Evolutionary conservation across 2,888 invertebrate species (phyloP).

Genomic region (Chymomyza fuscimana): DNA sequence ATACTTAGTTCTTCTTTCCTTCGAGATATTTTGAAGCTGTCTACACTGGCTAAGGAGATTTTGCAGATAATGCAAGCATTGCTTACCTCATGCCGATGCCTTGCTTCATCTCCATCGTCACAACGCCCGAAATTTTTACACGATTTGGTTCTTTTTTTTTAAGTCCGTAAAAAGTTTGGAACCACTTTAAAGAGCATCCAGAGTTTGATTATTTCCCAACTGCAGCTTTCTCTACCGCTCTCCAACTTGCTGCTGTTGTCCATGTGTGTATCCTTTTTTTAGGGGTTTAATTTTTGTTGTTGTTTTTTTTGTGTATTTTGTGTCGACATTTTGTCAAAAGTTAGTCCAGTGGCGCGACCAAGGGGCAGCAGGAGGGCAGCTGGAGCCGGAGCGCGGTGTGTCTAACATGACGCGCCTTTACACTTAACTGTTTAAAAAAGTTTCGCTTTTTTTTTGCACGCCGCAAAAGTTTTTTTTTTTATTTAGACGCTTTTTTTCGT

Average conservation of each 20-base stretch:
- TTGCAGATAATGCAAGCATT: too few species aligned
- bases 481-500: constrained; percentile 51
- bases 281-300: constrained; percentile 26
- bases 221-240: too few species aligned
- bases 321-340: constrained; percentile 66
- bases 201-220: background rate
- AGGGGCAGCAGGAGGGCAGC: background rate
- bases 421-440: constrained; percentile 62
- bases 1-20: too few species aligned
- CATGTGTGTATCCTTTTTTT: constrained; percentile 10
- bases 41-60: too few species aligned
- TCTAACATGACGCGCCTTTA: constrained; percentile 71
- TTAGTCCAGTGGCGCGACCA: constrained; percentile 52
- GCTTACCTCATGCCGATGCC: too few species aligned
- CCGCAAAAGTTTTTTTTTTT: constrained; percentile 19
- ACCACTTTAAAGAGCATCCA: background rate
- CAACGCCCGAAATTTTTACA: too few species aligned
- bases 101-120: too few species aligned
- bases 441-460: constrained; percentile 18
- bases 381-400: constrained; percentile 53
- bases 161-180: too few species aligned
- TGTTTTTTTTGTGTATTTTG: constrained; percentile 24
- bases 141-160: too few species aligned
- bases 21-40: too few species aligned
- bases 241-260: constrained; percentile 16